Base-by-base conservation (phyloP, 1,140 invertebrate genomes). In the Macrobrachium nipponense region DNA sequence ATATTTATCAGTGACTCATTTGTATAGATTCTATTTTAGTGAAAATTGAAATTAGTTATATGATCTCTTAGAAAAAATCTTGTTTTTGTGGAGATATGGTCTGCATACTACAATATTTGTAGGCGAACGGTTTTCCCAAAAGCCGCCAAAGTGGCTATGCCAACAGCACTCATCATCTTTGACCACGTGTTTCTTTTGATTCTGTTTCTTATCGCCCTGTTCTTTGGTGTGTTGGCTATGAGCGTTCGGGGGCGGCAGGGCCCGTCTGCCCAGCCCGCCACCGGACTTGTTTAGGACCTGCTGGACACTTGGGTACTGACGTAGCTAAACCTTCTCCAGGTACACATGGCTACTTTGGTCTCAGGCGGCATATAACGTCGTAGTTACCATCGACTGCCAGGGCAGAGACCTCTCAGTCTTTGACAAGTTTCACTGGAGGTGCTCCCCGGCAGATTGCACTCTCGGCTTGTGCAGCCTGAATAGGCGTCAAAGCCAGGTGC, bases 181-280 rank as follows among this genome's bases (percentile, higher is more conserved):
- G 90, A 90, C 87, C 90, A 90, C 88, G 87, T 90, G 68, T 89
- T 90, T 43, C 89, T 90, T 15, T 88, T 89, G 72, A 89, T 90
- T 68, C 82, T 90, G 68, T 90, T 90, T 77, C 87, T 90, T 60
- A 90, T 90, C 72, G 90, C 90, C 4, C 88, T 90, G 79, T 90
- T 90, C 86, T 90, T 89, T 81, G 89, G 89, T 27, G 90, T 89
- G 43, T 64, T 90, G 70, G 87, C 80, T n/a, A 44, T 88, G 76
- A 64, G 64, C 15, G 43, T 86, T 43, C 81, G 66, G 43, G 62
- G 77, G 68, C 66, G 70, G 77, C 36, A 78, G 20, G 66, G 60
- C 43, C 23, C 23, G 60, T 43, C 51, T 27, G 80, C 75, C 14
- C 76, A 60, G 23, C 36, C 80, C 18, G 68, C 77, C 58, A 27